Evolutionary conservation across 2,113 vertebrate species (phyloP).

Genomic region (Galeopterus variegatus): DNA sequence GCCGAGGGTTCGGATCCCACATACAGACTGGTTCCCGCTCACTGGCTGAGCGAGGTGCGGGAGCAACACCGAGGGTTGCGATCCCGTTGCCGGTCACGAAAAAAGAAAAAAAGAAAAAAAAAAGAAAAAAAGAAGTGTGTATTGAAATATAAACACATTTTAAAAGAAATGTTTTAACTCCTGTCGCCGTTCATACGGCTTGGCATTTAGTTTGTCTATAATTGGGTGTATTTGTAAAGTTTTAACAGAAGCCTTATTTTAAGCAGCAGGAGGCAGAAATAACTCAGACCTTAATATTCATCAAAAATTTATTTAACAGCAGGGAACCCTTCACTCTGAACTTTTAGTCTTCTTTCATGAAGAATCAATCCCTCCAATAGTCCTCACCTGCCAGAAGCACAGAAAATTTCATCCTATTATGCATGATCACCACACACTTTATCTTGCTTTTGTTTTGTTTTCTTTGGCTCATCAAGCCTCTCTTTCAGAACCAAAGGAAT

Average conservation of each 20-base stretch:
- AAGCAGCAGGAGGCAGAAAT: slow-evolving; percentile 65
- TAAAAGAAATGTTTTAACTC: slow-evolving; percentile 13
- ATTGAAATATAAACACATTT: slow-evolving; percentile 25
- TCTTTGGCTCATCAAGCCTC: background rate
- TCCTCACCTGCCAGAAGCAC: background rate
- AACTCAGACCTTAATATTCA: slow-evolving; percentile 64
- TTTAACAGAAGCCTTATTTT: slow-evolving; percentile 62
- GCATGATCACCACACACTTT: background rate
- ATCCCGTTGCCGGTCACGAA: too few relatives aligned
- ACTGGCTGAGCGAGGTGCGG: too few relatives aligned
- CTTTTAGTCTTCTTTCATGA: background rate
- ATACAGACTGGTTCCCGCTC: too few relatives aligned
- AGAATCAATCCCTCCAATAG: background rate
- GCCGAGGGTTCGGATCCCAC: too few relatives aligned
- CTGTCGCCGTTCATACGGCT: background rate
- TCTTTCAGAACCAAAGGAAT: background rate
- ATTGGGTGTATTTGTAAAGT: slow-evolving; percentile 53
- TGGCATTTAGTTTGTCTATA: slow-evolving; percentile 65
- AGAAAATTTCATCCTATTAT: background rate
- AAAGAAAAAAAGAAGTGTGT: background rate
- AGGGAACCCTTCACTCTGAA: slow-evolving; percentile 55
- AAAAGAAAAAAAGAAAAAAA: too few relatives aligned
- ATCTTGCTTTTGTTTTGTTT: slow-evolving; percentile 14
- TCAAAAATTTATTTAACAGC: slow-evolving; percentile 39
- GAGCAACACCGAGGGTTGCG: too few relatives aligned